Evolutionary conservation across 2,113 vertebrate species (phyloP).

Genomic region (Oreotrochilus melanogaster): DNA sequence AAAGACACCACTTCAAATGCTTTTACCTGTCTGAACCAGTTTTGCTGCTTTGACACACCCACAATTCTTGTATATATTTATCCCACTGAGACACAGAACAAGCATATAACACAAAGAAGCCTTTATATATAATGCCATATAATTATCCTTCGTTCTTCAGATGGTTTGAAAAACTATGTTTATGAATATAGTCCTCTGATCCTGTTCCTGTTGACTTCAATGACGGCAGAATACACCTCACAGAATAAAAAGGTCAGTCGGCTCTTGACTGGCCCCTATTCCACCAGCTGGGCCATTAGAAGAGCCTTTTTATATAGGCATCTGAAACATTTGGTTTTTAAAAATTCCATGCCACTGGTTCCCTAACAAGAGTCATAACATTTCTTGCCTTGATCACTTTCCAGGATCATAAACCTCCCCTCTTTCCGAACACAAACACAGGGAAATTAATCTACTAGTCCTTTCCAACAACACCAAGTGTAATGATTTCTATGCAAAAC

Average conservation of each 20-base stretch:
- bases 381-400: slow-evolving; percentile 28
- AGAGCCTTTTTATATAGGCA: slow-evolving; percentile 40
- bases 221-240: background rate
- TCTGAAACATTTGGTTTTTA: slow-evolving; percentile 25
- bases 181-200: slow-evolving; percentile 74
- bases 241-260: background rate
- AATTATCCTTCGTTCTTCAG: slow-evolving; percentile 77
- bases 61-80: slow-evolving; percentile 73
- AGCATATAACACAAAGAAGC: slow-evolving; percentile 76
- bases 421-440: slow-evolving; percentile 17
- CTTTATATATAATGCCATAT: slow-evolving; percentile 78
- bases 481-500: background rate
- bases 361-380: slow-evolving; percentile 13
- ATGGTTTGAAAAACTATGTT: slow-evolving; percentile 76
- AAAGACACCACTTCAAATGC: slow-evolving; percentile 59
- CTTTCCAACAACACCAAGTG: background rate
- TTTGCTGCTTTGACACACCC: slow-evolving; percentile 73
- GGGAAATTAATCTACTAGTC: background rate
- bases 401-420: background rate
- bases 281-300: slow-evolving; percentile 30
- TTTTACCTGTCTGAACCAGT: slow-evolving; percentile 69
- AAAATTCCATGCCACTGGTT: background rate
- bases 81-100: slow-evolving; percentile 67
- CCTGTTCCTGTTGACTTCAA: slow-evolving; percentile 54
- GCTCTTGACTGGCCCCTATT: slow-evolving; percentile 25